Percentiles rank a stretch among this genome's conserved stretches.
phyloP scores from a whole-genome alignment of 1,140 invertebrate genomes.

The Drosophila biarmipes region DNA sequence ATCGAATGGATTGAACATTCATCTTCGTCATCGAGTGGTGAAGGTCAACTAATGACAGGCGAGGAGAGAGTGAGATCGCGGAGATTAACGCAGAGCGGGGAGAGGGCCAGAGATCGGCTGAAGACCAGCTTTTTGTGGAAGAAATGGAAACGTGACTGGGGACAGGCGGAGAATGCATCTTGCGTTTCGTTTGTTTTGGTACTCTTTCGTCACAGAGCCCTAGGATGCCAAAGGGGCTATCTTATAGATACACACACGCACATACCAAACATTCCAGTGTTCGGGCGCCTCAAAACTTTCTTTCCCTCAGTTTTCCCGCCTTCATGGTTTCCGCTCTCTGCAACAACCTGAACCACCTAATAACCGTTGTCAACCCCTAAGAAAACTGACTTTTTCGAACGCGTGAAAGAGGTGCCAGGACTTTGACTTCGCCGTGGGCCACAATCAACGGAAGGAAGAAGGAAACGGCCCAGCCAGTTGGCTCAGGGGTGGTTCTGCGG shows the following conservation, averaged over 20 bases:
- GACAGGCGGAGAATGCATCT: slow-evolving; percentile 7
- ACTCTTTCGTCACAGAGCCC: too few relatives aligned
- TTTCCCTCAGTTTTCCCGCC: slow-evolving; percentile 7
- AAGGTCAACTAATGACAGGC: slow-evolving; percentile 59
- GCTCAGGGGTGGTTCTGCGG: slow-evolving; percentile 26
- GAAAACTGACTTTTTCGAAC: slow-evolving; percentile 8
- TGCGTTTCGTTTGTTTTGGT: not conserved
- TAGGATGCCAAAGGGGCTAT: not conserved
- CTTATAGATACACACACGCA: too few relatives aligned
- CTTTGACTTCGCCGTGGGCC: slow-evolving; percentile 26
- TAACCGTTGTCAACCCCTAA: slow-evolving; percentile 22
- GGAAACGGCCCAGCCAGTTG: slow-evolving; percentile 57
- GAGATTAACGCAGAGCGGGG: not conserved
- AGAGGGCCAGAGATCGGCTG: slow-evolving; percentile 5
- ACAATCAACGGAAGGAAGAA: slow-evolving; percentile 38
- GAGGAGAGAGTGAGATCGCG: slow-evolving; percentile 11
- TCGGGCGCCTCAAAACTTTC: not conserved
- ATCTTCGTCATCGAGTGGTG: slow-evolving; percentile 54
- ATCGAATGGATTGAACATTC: slow-evolving; percentile 28
- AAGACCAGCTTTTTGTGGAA: slow-evolving; percentile 22
- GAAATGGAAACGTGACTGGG: slow-evolving; percentile 28
- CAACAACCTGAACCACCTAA: slow-evolving; percentile 25
- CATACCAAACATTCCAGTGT: not conserved
- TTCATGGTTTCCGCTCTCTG: not conserved
- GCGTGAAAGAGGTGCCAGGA: slow-evolving; percentile 24